phyloP scores from a whole-genome alignment of 2,113 vertebrate species.

The Nannobrachium achirus region DNA sequence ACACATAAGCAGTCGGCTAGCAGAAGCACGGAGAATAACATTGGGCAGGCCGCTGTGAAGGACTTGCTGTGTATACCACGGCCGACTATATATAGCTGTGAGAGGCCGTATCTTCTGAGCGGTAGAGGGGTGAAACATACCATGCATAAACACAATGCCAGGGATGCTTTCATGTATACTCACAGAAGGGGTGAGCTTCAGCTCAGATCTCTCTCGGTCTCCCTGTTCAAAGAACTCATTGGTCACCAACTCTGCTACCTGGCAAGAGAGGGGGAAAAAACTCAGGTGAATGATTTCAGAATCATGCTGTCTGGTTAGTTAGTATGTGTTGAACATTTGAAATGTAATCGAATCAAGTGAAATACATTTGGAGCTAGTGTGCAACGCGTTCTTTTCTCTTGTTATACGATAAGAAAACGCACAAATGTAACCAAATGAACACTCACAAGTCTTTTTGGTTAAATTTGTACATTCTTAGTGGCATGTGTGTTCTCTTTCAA shows the following conservation, averaged over 20 bases:
- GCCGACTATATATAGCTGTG: constrained; percentile 2
- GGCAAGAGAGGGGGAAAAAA: constrained; percentile 44
- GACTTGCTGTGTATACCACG: background rate
- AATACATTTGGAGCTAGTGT: no score
- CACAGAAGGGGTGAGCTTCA: constrained; percentile 97
- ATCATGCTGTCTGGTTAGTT: background rate
- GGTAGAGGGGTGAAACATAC: constrained; percentile 39
- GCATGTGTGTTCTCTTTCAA: no score
- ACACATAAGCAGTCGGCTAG: constrained; percentile 36
- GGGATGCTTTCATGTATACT: constrained; percentile 65
- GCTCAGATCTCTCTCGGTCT: constrained; percentile 94
- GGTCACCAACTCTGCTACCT: constrained; percentile 98
- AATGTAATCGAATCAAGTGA: no score
- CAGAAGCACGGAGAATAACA: constrained; percentile 15
- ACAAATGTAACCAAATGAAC: no score
- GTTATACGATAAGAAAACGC: no score
- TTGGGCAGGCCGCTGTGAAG: constrained; percentile 12
- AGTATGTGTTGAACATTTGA: no score
- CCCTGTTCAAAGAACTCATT: constrained; percentile 99
- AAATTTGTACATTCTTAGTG: no score
- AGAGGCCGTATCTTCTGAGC: constrained; percentile 34
- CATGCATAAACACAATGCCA: constrained; percentile 30
- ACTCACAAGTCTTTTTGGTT: no score
- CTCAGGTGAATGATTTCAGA: background rate
- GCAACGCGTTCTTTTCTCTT: no score